Evolutionary conservation across 2,888 invertebrate genomes (phyloP).

Genomic region (Drosophila nr. fundita): DNA sequence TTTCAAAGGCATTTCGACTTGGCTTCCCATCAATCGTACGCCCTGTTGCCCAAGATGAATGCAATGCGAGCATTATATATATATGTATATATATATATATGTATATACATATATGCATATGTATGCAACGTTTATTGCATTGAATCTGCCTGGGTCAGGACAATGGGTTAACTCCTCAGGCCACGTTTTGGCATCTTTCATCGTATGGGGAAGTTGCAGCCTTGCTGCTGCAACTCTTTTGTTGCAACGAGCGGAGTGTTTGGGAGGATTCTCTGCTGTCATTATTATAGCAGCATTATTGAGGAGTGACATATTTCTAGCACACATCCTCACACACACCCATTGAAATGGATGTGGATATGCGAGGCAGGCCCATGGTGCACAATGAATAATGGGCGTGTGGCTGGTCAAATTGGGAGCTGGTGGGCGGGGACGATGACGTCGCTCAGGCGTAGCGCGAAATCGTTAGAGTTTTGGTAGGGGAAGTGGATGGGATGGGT

Average conservation of each 20-base stretch:
- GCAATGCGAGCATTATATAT: conserved; percentile 29
- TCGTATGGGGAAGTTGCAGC: conserved; percentile 21
- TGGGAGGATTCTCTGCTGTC: conserved; percentile 21
- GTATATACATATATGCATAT: not conserved
- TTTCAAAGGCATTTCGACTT: not conserved
- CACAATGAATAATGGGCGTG: conserved; percentile 64
- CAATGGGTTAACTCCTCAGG: not conserved
- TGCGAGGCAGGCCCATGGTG: conserved; percentile 28
- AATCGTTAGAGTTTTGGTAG: not conserved
- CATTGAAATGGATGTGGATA: not conserved
- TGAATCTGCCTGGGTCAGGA: not conserved
- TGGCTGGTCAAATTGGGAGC: conserved; percentile 52
- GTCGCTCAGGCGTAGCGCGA: conserved; percentile 20
- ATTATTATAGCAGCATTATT: conserved; percentile 61
- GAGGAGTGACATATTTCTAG: conserved; percentile 51
- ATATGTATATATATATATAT: conserved; percentile 9
- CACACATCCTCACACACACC: not conserved
- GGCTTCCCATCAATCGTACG: conserved; percentile 66
- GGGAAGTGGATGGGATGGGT: not conserved
- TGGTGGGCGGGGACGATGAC: conserved; percentile 37
- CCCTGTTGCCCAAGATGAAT: conserved; percentile 60
- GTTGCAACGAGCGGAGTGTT: conserved; percentile 20
- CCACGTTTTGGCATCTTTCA: conserved; percentile 7
- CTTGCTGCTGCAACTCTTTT: conserved; percentile 11
- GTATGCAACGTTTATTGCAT: conserved; percentile 3